These are phyloP conservation scores for Sarcophaga variegata DNA, from an alignment of 2,888 invertebrate species.

Conservation along the genomic window DNA sequence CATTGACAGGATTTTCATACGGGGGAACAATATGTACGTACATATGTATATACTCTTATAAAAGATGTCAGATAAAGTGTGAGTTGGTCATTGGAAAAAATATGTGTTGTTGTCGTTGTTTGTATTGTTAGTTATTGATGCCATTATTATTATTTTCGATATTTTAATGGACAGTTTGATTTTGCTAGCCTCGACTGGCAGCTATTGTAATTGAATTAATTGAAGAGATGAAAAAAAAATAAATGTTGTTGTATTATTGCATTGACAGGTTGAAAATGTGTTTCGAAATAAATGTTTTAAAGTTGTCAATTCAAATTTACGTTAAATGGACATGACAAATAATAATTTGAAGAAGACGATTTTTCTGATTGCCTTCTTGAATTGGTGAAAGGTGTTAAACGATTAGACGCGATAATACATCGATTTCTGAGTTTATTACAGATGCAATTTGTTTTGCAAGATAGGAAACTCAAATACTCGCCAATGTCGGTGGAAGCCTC, in stretches of 20 bases:
- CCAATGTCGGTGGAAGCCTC: too few species aligned
- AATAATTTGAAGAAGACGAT: too few species aligned
- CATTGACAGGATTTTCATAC: constrained; percentile 29
- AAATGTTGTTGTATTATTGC: not conserved
- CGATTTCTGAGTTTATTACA: too few species aligned
- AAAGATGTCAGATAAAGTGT: not conserved
- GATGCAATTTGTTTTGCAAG: too few species aligned
- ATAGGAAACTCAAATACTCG: too few species aligned
- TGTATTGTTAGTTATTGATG: constrained; percentile 1
- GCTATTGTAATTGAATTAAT: constrained; percentile 30
- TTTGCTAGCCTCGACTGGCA: not conserved
- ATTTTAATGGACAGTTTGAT: constrained; percentile 38
- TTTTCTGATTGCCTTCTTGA: too few species aligned
- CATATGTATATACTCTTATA: not conserved
- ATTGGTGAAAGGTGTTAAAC: too few species aligned
- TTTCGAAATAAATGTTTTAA: not conserved
- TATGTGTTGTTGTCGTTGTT: not conserved
- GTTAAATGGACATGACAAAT: too few species aligned
- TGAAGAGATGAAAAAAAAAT: not conserved
- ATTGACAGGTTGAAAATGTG: not conserved
- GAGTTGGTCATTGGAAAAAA: not conserved
- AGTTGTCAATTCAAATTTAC: too few species aligned
- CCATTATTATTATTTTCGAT: constrained; percentile 1
- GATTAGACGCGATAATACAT: too few species aligned
- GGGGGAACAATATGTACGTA: not conserved